Conservation (phyloP, 2,888 invertebrate genomes). For the Siphlonurus alternatus region DNA sequence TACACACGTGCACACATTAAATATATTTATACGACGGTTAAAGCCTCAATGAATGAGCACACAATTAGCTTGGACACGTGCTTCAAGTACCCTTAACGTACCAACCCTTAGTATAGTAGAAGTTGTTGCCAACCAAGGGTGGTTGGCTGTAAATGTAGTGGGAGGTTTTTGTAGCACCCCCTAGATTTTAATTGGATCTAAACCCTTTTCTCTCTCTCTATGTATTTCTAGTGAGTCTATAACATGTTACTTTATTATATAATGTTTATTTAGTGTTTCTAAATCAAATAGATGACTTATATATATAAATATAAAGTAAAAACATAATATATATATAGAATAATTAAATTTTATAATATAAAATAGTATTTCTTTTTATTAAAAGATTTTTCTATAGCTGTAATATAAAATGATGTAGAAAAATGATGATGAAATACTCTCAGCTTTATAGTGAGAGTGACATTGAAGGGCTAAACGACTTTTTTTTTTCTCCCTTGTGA, state of each 20-base stretch:
- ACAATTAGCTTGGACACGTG: not conserved
- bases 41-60: not conserved
- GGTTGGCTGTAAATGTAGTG: not conserved
- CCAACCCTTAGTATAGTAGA: too few species aligned
- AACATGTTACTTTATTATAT: not conserved
- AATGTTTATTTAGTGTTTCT: not conserved
- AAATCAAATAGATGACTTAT: not conserved
- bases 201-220: not conserved
- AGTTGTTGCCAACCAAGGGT: too few species aligned
- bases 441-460: not conserved
- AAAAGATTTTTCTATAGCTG: not conserved
- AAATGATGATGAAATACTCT: not conserved
- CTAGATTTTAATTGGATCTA: not conserved
- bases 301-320: not conserved
- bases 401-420: not conserved
- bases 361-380: not conserved
- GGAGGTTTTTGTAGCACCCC: not conserved
- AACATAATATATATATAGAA: not conserved
- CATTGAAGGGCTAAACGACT: not conserved
- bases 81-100: not conserved
- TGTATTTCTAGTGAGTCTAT: too few species aligned
- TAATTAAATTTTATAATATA: not conserved
- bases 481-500: not conserved
- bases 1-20: too few species aligned
- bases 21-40: too few species aligned